phyloP scores from a whole-genome alignment of 1,140 invertebrate species.

The Lepidostoma basale region DNA sequence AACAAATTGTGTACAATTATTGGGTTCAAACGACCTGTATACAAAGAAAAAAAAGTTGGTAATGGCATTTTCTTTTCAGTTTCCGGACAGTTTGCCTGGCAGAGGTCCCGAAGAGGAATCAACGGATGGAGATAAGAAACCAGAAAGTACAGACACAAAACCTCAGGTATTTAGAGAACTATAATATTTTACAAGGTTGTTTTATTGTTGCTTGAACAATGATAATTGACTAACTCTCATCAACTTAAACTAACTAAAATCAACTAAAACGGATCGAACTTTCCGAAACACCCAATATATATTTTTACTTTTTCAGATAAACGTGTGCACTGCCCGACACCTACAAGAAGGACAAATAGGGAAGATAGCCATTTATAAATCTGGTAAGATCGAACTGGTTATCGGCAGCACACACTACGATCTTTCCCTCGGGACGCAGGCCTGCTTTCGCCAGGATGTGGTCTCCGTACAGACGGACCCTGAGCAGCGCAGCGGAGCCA shows the following conservation, averaged over 20 bases:
- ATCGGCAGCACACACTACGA: slow-evolving; percentile 63
- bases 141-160: slow-evolving; percentile 47
- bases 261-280: too few relatives aligned
- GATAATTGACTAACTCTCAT: too few relatives aligned
- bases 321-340: slow-evolving; percentile 50
- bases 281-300: too few relatives aligned
- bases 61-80: slow-evolving; percentile 47
- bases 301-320: not conserved
- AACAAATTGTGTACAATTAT: too few relatives aligned
- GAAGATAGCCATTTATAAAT: slow-evolving; percentile 61
- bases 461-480: slow-evolving; percentile 51
- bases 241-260: too few relatives aligned
- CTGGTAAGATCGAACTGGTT: slow-evolving; percentile 60
- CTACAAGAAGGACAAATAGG: slow-evolving; percentile 65
- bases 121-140: slow-evolving; percentile 44
- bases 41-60: not conserved
- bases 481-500: slow-evolving; percentile 49
- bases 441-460: slow-evolving; percentile 54
- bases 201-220: too few relatives aligned
- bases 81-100: slow-evolving; percentile 61
- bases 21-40: too few relatives aligned
- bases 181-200: too few relatives aligned
- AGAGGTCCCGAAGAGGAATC: slow-evolving; percentile 46
- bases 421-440: slow-evolving; percentile 54
- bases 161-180: too few relatives aligned